These are phyloP conservation scores for Gallinago undulata DNA, from an alignment of 2,113 vertebrate genomes.

Conservation along the genomic window DNA sequence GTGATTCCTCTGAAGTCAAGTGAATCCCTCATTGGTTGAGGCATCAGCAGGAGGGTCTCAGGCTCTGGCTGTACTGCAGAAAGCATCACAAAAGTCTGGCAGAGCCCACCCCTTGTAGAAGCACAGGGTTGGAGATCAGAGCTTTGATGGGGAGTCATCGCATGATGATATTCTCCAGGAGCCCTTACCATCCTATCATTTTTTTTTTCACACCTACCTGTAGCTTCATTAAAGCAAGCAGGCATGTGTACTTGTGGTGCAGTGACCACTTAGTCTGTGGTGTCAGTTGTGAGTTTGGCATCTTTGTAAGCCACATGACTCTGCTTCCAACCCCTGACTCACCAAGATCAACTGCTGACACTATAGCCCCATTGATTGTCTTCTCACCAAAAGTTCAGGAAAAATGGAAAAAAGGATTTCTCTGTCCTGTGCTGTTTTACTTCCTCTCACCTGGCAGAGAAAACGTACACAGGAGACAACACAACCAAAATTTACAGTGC, in stretches of 20 bases:
- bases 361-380: neutral
- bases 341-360: neutral
- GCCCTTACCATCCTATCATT: neutral
- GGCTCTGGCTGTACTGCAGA: neutral
- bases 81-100: neutral
- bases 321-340: neutral
- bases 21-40: accelerated
- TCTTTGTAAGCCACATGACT: neutral
- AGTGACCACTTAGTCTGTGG: neutral
- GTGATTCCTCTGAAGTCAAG: neutral
- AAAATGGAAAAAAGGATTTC: neutral
- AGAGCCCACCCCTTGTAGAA: neutral
- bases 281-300: neutral
- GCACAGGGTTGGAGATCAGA: neutral
- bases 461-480: neutral
- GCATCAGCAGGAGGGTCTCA: neutral
- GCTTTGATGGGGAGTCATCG: neutral
- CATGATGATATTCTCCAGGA: neutral
- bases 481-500: neutral
- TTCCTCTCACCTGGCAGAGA: neutral
- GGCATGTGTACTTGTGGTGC: neutral
- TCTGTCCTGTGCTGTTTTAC: neutral
- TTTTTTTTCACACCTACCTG: neutral
- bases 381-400: neutral
- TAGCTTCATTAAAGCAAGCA: neutral